phyloP scores from a whole-genome alignment of 2,888 invertebrate species.

The Lepidocyrtinus sp. region DNA sequence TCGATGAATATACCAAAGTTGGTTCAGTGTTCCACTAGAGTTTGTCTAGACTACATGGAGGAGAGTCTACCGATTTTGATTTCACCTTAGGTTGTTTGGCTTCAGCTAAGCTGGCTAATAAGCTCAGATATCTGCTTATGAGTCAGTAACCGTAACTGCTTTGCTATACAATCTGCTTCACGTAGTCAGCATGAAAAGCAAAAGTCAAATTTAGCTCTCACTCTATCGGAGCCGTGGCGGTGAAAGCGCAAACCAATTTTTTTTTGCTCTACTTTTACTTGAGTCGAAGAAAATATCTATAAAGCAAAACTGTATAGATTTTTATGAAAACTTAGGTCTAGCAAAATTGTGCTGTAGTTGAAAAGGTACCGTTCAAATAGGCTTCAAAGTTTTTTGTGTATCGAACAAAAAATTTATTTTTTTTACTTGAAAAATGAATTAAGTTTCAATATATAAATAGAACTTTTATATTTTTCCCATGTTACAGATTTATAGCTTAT shows the following conservation, averaged over 20 bases:
- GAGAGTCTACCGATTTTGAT: neutral
- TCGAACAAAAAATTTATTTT: too few species aligned
- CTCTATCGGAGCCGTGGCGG: neutral
- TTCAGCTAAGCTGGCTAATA: neutral
- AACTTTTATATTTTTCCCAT: too few species aligned
- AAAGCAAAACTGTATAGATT: too few species aligned
- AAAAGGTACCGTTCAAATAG: too few species aligned
- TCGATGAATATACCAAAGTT: neutral
- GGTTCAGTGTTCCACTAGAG: conserved; percentile 37
- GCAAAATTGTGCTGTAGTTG: too few species aligned
- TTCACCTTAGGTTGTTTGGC: neutral
- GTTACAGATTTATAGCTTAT: too few species aligned
- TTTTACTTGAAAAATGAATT: too few species aligned
- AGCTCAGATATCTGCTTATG: neutral
- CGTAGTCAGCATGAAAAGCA: neutral
- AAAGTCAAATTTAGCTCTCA: neutral
- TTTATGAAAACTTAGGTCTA: too few species aligned
- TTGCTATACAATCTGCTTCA: neutral
- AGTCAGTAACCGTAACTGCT: neutral
- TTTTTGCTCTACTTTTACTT: too few species aligned
- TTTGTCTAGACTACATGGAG: conserved; percentile 27
- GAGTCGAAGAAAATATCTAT: too few species aligned
- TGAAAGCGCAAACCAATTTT: neutral
- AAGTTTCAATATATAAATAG: too few species aligned
- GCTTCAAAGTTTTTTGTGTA: too few species aligned